These are phyloP conservation scores for Triplophysa tibetana DNA, from an alignment of 2,113 vertebrate species.

Conservation along the genomic window DNA sequence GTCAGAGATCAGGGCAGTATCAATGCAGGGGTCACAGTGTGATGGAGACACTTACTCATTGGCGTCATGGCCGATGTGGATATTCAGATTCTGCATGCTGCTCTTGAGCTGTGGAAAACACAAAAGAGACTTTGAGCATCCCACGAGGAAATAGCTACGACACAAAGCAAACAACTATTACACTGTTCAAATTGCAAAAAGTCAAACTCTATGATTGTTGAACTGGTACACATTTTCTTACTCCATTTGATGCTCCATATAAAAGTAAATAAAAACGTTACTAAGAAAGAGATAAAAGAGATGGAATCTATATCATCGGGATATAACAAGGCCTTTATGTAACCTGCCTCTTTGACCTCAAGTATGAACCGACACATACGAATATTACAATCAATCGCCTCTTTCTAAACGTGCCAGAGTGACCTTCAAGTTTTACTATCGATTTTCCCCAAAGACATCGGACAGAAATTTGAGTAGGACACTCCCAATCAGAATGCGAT, in stretches of 20 bases:
- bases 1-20: not conserved
- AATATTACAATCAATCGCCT: constrained; percentile 19
- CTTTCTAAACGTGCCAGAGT: constrained; percentile 18
- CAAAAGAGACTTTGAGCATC: constrained; percentile 15
- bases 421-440: constrained; percentile 35
- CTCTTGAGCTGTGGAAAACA: constrained; percentile 74
- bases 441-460: constrained; percentile 37
- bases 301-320: no score
- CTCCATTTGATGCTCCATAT: no score
- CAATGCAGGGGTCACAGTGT: not conserved
- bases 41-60: constrained; percentile 80
- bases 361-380: not conserved
- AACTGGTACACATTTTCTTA: no score
- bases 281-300: no score
- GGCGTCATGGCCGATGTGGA: constrained; percentile 65
- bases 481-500: not conserved
- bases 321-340: not conserved
- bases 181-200: no score
- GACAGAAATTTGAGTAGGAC: constrained; percentile 11
- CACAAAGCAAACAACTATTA: not conserved
- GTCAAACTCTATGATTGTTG: no score
- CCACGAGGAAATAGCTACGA: not conserved
- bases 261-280: no score
- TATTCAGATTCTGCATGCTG: constrained; percentile 75
- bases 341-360: not conserved